Evolutionary conservation across 2,113 vertebrate species (phyloP).

Genomic region (Jaculus jaculus): DNA sequence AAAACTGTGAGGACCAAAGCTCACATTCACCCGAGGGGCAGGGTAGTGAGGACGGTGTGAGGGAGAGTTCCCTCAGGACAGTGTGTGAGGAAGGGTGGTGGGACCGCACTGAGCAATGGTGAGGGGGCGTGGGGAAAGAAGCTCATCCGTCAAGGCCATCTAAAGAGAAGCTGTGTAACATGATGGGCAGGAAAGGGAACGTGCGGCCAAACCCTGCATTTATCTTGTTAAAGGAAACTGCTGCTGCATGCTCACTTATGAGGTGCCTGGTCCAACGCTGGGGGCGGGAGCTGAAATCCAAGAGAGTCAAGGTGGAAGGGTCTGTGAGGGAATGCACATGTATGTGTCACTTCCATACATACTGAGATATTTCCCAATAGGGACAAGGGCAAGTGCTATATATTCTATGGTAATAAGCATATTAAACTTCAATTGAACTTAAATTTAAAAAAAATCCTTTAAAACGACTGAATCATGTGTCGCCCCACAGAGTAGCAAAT

Average conservation of each 20-base stretch:
- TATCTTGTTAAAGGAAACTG: background rate
- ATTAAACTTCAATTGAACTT: slow-evolving; percentile 52
- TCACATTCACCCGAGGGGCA: background rate
- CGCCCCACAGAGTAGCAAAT: slow-evolving; percentile 37
- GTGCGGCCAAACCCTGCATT: background rate
- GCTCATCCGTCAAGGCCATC: no score
- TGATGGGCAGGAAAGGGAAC: background rate
- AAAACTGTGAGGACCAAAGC: background rate
- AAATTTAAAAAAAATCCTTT: slow-evolving; percentile 59
- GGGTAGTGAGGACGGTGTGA: no score
- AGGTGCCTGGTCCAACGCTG: background rate
- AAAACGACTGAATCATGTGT: slow-evolving; percentile 27
- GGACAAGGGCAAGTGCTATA: slow-evolving; percentile 66
- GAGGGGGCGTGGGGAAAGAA: no score
- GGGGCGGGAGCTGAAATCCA: background rate
- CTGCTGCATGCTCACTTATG: background rate
- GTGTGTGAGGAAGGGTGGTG: background rate
- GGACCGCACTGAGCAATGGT: no score
- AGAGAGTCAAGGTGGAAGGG: background rate
- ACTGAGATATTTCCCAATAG: slow-evolving; percentile 76
- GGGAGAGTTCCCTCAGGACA: background rate
- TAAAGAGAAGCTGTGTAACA: background rate
- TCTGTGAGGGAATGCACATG: slow-evolving; percentile 57
- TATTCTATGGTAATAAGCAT: slow-evolving; percentile 59
- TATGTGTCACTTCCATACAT: slow-evolving; percentile 70